phyloP scores from a whole-genome alignment of 2,888 invertebrate species.

The Ceraclea dissimilis region DNA sequence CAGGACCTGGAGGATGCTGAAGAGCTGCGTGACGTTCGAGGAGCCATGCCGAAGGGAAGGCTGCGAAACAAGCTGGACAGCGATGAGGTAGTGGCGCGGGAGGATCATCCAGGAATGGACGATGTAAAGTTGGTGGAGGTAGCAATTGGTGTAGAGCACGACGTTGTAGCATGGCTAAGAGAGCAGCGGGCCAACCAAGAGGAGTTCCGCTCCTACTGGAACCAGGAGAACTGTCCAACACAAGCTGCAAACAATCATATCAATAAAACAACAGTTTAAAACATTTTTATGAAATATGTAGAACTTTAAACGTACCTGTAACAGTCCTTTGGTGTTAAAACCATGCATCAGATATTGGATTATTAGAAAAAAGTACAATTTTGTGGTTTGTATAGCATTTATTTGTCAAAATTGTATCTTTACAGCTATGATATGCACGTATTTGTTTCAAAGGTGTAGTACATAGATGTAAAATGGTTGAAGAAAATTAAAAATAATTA shows the following conservation, averaged over 20 bases:
- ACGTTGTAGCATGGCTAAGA: slow-evolving; percentile 42
- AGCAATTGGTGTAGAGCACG: slow-evolving; percentile 30
- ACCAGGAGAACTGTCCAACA: slow-evolving; percentile 39
- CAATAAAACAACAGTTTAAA: not conserved
- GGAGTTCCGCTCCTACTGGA: slow-evolving; percentile 38
- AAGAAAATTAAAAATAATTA: not conserved
- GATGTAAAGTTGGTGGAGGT: slow-evolving; percentile 46
- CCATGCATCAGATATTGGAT: too few species aligned
- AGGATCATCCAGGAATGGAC: slow-evolving; percentile 35
- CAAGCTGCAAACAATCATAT: slow-evolving; percentile 37
- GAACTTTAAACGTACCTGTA: not conserved
- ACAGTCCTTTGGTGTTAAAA: too few species aligned
- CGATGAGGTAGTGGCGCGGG: slow-evolving; percentile 43
- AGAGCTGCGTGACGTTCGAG: slow-evolving; percentile 78
- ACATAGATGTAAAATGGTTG: slow-evolving; percentile 9
- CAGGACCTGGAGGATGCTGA: slow-evolving; percentile 66
- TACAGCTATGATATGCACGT: slow-evolving; percentile 92
- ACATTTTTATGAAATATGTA: not conserved
- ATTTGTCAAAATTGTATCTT: slow-evolving; percentile 77
- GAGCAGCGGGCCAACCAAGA: slow-evolving; percentile 45
- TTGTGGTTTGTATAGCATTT: slow-evolving; percentile 58
- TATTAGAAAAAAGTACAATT: slow-evolving; percentile 17
- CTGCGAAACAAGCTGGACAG: slow-evolving; percentile 78
- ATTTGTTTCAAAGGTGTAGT: slow-evolving; percentile 55
- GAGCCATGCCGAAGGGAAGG: slow-evolving; percentile 82